Evolutionary conservation across 2,888 invertebrate genomes (phyloP), one percentile per base, ranked within the genome.

Genomic region (Drosophila tripunctata): DNA sequence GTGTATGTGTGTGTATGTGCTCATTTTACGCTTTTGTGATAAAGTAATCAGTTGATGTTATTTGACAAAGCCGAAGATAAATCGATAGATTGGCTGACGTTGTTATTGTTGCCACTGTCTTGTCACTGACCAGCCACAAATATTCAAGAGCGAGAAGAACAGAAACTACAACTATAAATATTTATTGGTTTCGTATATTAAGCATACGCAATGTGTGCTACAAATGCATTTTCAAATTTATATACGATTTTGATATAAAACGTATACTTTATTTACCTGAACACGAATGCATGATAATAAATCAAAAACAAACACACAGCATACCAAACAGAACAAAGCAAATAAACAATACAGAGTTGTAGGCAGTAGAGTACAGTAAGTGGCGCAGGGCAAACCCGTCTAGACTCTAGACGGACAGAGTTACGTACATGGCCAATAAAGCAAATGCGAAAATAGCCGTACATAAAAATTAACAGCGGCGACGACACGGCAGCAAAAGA

Each of bases 11-110:
- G 40, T 58, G 52, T 50, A 47, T 45, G 19, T 43, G 68, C 83
- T 87, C 87, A 85, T 84, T 87, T 87, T 75, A 71, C 68, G 82
- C 74, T 74, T 75, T 81, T 78, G 71, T 76, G 86, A 83, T 86
- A 86, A 87, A 87, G 86, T 83, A 86, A 86, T 86, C 86, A 87
- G 84, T 78, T 78, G 86, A 86, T 87, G 84, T 72, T 76, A 74
- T 70, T 75, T 81, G 79, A 74, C 81, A 83, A 75, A 77, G 65
- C 84, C 72, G 54, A 65, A 72, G 77, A 79, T 79, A 79, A 77
- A 79, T 79, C 79, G 81, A 78, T 78, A 72, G 75, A 67, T 67
- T 74, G 65, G 58, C 72, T 52, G 63, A 35, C 45, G 33, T 33
- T 52, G 17, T 21, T 41, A 38, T 38, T 38, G 19, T 19, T 40